phyloP scores from a whole-genome alignment of 2,888 invertebrate genomes.

The Polylopha cassiicola region DNA sequence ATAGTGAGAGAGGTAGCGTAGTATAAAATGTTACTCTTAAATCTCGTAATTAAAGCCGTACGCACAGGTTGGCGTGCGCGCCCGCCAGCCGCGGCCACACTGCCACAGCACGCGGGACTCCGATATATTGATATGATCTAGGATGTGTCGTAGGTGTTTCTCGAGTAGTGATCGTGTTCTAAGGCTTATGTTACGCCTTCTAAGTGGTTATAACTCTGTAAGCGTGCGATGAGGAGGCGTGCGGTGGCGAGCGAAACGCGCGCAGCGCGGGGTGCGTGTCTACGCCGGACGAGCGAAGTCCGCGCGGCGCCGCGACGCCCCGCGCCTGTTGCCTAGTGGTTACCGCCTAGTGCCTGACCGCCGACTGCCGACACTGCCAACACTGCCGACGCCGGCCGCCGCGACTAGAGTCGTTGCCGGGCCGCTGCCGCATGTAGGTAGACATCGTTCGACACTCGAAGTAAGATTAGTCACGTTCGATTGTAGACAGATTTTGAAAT shows the following conservation, averaged over 20 bases:
- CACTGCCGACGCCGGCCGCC: constrained; percentile 13
- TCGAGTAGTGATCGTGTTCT: constrained; percentile 75
- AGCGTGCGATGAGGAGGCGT: constrained; percentile 19
- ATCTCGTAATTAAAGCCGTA: constrained; percentile 48
- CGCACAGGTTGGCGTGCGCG: constrained; percentile 43
- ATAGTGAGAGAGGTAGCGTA: constrained; percentile 74
- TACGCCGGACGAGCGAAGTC: constrained; percentile 4
- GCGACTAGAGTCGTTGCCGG: constrained; percentile 26
- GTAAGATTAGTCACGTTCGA: constrained; percentile 72
- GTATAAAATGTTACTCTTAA: constrained; percentile 59
- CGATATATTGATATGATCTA: constrained; percentile 76
- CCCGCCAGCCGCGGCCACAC: constrained; percentile 46
- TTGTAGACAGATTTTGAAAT: constrained; percentile 73
- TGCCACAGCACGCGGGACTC: constrained; percentile 57
- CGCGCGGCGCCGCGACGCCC: constrained; percentile 23
- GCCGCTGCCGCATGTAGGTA: constrained; percentile 50
- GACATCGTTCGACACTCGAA: constrained; percentile 65
- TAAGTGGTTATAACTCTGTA: constrained; percentile 41
- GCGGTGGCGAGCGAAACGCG: constrained; percentile 24
- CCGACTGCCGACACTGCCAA: constrained; percentile 11
- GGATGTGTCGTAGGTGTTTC: constrained; percentile 75
- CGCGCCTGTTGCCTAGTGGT: constrained; percentile 35
- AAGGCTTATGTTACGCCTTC: constrained; percentile 73
- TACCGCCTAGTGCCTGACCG: constrained; percentile 15
- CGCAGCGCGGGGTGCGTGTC: constrained; percentile 22